Evolutionary conservation across 2,888 invertebrate species (phyloP), one percentile per base, ranked within the genome.

Genomic region (Chrysolina oricalcia): DNA sequence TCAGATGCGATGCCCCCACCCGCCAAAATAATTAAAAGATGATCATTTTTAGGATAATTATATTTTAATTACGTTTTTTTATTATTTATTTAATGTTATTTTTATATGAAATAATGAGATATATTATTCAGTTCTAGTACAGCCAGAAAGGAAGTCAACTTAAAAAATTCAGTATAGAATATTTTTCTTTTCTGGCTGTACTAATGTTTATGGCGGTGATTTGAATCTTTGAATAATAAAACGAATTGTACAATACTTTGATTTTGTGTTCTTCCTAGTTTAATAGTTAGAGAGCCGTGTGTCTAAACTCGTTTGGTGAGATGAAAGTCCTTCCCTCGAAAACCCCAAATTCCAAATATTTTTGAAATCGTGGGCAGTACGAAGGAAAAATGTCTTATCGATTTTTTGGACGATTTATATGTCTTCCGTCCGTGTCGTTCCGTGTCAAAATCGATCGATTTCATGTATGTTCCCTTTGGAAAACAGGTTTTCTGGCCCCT

Each of bases 1-100:
- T 87, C 91, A 0, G 92, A 93, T 75, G 91, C 92, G 62, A 95
- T 95, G 94, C 95, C 95, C 71, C 95, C 95, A 19, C 92, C 91
- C 5, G 90, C 91, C 4, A 92, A 91, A 83, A 89, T 87, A 78
- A 87, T 89, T 75, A 87, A 90, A 77, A 90, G 90, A 89, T 90
- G 86, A 86, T 83, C 17, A 65, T 63, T 63, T 19, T 53, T 74
- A 76, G 73, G 53, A 50, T 66, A 67, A 72, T 40, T 65, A 63
- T 74, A 72, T 76, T 73, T 66, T 65, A 69, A 64, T 75, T 74
- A 66, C 35, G 35, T 67, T 73, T 77, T 76, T 77, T 76, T 70
- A 74, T 75, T 78, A 75, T 79, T 78, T 79, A 78, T 78, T 75
- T 59, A 73, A 73, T 75, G 76, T 77, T 77, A 78, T 76, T 77